Evolutionary conservation across 2,888 invertebrate species (phyloP), one percentile per base, ranked within the genome.

Genomic region (Apotomis betuletana): DNA sequence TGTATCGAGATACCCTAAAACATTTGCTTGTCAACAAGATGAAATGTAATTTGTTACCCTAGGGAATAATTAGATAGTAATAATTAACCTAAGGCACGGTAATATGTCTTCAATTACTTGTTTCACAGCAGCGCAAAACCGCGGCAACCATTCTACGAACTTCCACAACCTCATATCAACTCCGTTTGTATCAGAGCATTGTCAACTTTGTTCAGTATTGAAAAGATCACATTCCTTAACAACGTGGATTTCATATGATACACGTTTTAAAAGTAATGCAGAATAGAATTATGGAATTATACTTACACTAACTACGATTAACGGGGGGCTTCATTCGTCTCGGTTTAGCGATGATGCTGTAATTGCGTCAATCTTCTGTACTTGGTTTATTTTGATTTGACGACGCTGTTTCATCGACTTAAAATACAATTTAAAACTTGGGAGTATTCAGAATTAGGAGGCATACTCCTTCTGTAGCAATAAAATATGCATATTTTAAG

Each of bases 91-190:
- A 68, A 41, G 52, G 41, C 27, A 60, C 38, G 62, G 38, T 62
- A 62, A 36, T 62, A 51, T n/a, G 46, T 36, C 38, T 62, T 69
- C 36, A 61, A 68, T 68, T 60, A 60, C 60, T 46, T 46, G 61
- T 61, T 69, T 60, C 68, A 46, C 68, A 52, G 55, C 61, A 36
- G 54, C 38, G 59, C n/a, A 57, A 60, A 64, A 59, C 64, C 64
- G 52, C 51, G 15, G 27, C 52, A 54, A 8, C 41, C 36, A 38
- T 12, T 38, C 4, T 5, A 5, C 5, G 41, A n/a, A 44, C 9
- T 59, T 44, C 41, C 8, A 44, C n/a, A 59, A 41, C 9, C 6
- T 59, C 41, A 5, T 59, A 44, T 59, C 6, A n/a, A 59, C 5
- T 38, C 38, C 13, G 41, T 44, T 44, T 9, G 5, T 59, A 41